Percentiles rank a stretch among this genome's conserved stretches.
Evolutionary conservation across 2,888 invertebrate genomes (phyloP).

Genomic region (Ormyrus rosae): DNA sequence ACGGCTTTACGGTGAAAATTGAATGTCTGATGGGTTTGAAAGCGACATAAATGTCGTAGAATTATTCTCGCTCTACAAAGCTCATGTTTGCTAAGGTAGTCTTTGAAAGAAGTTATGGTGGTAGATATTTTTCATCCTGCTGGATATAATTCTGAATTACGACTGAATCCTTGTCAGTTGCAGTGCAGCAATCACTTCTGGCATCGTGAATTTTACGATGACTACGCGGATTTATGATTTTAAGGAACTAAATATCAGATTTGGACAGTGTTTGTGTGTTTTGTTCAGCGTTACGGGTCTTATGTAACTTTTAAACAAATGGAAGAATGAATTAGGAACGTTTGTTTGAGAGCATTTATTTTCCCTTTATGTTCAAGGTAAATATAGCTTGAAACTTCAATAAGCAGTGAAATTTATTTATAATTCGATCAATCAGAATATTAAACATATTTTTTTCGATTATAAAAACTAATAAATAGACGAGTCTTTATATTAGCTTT

Average conservation of each 20-base stretch:
- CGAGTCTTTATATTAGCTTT: too few relatives aligned
- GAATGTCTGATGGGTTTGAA: too few relatives aligned
- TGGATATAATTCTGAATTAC: too few relatives aligned
- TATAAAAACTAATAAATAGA: background rate
- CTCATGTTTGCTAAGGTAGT: too few relatives aligned
- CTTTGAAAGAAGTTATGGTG: too few relatives aligned
- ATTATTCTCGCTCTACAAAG: too few relatives aligned
- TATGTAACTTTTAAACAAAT: background rate
- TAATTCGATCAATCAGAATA: background rate
- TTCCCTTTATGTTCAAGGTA: background rate
- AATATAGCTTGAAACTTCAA: background rate
- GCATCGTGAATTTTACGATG: slow-evolving; percentile 21
- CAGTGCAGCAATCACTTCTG: slow-evolving; percentile 2
- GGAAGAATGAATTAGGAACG: background rate
- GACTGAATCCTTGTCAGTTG: background rate
- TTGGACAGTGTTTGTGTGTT: background rate
- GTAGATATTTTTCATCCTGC: too few relatives aligned
- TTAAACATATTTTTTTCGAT: background rate
- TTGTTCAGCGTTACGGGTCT: background rate
- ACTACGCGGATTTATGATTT: slow-evolving; percentile 5
- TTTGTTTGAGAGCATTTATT: background rate
- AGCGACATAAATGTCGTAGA: too few relatives aligned
- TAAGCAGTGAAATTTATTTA: background rate
- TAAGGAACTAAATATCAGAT: slow-evolving; percentile 22
- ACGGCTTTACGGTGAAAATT: too few relatives aligned